Evolutionary conservation across 2,797 vertebrate species (phyloP).

Genomic region (Zenarchopterus dispar): DNA sequence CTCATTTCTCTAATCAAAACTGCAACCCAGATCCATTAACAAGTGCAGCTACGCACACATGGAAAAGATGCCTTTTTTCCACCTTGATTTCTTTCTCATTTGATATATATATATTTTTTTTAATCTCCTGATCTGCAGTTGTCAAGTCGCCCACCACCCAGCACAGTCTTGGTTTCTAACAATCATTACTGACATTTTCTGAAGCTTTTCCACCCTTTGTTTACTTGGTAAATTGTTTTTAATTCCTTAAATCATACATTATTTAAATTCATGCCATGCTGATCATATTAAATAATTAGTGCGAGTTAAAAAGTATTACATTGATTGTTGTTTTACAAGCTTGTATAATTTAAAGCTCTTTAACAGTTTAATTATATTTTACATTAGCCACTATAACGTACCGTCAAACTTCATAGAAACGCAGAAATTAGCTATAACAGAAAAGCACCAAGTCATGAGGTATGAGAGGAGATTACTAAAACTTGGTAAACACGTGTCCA

Average conservation of each 20-base stretch:
- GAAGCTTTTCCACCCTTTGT: slow-evolving; percentile 3
- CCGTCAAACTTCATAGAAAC: too few relatives aligned
- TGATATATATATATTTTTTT: not conserved
- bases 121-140: slow-evolving; percentile 1
- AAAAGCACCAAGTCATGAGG: too few relatives aligned
- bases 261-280: not conserved
- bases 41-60: slow-evolving; percentile 8
- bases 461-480: too few relatives aligned
- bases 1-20: slow-evolving; percentile 28
- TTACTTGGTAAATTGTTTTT: not conserved
- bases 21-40: not conserved
- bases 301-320: too few relatives aligned
- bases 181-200: slow-evolving; percentile 6
- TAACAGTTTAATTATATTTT: too few relatives aligned
- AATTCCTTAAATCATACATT: not conserved
- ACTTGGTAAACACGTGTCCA: too few relatives aligned
- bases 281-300: too few relatives aligned
- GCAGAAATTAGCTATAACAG: too few relatives aligned
- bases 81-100: not conserved
- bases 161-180: not conserved
- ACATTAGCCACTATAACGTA: too few relatives aligned
- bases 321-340: too few relatives aligned
- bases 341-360: too few relatives aligned
- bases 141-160: not conserved
- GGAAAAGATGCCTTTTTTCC: not conserved